These are phyloP conservation scores for Lissonota sp. DNA, from an alignment of 2,888 invertebrate genomes.

Conservation along the genomic window DNA sequence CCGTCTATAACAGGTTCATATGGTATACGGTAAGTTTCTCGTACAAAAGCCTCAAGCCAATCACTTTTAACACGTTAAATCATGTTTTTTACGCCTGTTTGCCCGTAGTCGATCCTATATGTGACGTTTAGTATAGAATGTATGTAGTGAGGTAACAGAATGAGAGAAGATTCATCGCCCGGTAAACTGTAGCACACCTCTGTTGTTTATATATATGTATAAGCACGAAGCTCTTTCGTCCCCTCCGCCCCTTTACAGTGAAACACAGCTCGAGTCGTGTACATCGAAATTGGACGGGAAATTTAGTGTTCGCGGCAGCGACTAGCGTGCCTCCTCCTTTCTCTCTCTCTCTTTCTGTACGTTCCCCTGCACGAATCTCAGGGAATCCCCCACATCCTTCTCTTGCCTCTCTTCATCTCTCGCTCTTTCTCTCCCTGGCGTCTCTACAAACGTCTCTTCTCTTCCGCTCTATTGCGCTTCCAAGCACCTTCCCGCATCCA, in stretches of 20 bases:
- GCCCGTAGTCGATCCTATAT: too few species aligned
- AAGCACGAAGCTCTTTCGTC: conserved; percentile 38
- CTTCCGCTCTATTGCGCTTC: neutral
- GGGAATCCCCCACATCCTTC: conserved; percentile 42
- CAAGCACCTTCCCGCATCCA: too few species aligned
- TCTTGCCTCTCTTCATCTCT: too few species aligned
- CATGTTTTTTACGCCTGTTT: too few species aligned
- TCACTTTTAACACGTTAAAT: too few species aligned
- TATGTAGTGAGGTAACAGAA: conserved; percentile 36
- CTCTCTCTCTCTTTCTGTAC: conserved; percentile 34
- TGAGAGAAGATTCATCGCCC: conserved; percentile 58
- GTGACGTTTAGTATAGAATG: conserved; percentile 50
- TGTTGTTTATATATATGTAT: conserved; percentile 50
- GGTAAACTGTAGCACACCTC: conserved; percentile 62
- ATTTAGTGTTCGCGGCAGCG: conserved; percentile 79
- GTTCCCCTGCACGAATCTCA: conserved; percentile 58
- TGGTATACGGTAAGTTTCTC: too few species aligned
- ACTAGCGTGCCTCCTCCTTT: conserved; percentile 19
- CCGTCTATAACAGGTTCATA: too few species aligned
- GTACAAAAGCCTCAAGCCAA: too few species aligned
- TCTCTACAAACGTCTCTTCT: conserved; percentile 43
- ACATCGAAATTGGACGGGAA: conserved; percentile 82
- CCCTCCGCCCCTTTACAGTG: conserved; percentile 39
- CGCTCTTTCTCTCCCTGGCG: conserved; percentile 43
- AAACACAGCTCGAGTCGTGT: conserved; percentile 76